Base-by-base conservation (phyloP, 2,797 vertebrate species). In the Microctenopoma lineatum region DNA sequence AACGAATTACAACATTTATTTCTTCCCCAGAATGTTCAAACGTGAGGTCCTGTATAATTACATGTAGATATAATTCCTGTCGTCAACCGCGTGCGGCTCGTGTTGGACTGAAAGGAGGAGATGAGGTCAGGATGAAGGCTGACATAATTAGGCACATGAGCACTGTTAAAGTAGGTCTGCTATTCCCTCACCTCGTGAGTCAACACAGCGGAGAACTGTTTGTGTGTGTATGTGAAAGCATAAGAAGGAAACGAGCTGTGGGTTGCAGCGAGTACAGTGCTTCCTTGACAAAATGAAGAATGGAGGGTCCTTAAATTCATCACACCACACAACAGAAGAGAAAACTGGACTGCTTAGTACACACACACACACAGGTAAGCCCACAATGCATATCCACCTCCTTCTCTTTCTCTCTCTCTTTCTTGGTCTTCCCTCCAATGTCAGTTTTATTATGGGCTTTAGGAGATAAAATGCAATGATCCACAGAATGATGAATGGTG, bases 381-480 rank as follows among this genome's bases (percentile, higher is more conserved):
- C 70, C 56, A 79, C 2, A 47, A 75, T n/a, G 25, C 29, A 59
- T 68, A 53, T 50, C 66, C 61, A 59, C 69, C 59, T 44, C 58
- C 50, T 34, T 29, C 38, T 73, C 63, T 48, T 46, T 38, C 54
- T 47, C 66, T 38, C 65, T 63, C 70, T 73, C 74, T 68, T 69
- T 69, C 77, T 84, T 84, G 90, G 84, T 79, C 87, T 87, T 82
- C 66, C 59, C 83, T 88, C 90, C 92, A 89, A 85, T 94, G 93
- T 94, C 93, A 94, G 91, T 94, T 94, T 93, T 96, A 94, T 94
- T 93, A 95, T 54, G 86, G 90, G 93, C 92, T 95, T 95, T 89
- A 92, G 94, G 94, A 92, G 91, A 94, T 83, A 94, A 94, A 95
- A 94, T 88, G 87, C 92, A 94, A 94, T 78, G 87, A 95, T 93